Conservation (phyloP, 2,797 vertebrate species). For the Tenualosa ilisha region DNA sequence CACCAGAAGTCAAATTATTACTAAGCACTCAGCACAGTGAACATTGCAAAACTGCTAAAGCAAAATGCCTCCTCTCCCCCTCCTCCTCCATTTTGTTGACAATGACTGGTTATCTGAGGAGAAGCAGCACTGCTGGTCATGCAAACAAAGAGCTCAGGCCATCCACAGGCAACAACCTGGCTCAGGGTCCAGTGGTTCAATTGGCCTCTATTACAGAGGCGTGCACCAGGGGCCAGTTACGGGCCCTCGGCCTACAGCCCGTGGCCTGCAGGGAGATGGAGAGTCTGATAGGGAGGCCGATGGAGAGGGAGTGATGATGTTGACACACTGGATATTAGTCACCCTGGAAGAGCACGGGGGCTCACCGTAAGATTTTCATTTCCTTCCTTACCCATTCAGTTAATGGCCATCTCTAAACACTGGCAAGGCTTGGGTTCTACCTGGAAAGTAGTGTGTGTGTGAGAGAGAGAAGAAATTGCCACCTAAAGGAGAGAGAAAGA, state of each 20-base stretch:
- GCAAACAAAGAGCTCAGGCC: slow-evolving; percentile 71
- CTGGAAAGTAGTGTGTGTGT: neutral
- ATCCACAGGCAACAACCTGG: slow-evolving; percentile 64
- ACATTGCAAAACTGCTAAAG: neutral
- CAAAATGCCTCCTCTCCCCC: neutral
- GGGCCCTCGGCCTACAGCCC: slow-evolving; percentile 66
- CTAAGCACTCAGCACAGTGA: neutral
- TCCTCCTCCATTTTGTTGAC: neutral
- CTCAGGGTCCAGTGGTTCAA: slow-evolving; percentile 74
- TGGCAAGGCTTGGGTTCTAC: slow-evolving; percentile 50
- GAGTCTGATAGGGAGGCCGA: slow-evolving; percentile 74
- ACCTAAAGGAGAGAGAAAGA: neutral
- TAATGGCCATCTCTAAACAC: slow-evolving; percentile 74
- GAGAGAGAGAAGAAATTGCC: neutral
- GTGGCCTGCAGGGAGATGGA: slow-evolving; percentile 76
- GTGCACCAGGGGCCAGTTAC: slow-evolving; percentile 73
- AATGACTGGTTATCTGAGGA: slow-evolving; percentile 7
- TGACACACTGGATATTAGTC: slow-evolving; percentile 75
- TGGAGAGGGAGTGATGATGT: slow-evolving; percentile 64
- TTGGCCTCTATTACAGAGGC: slow-evolving; percentile 77
- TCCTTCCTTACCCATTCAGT: slow-evolving; percentile 60
- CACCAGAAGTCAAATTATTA: neutral
- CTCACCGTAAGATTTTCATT: slow-evolving; percentile 69
- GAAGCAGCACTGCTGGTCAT: neutral
- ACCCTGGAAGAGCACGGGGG: slow-evolving; percentile 64